Evolutionary conservation across 2,797 vertebrate genomes (phyloP).

Genomic region (Kryptopterus vitreolus): DNA sequence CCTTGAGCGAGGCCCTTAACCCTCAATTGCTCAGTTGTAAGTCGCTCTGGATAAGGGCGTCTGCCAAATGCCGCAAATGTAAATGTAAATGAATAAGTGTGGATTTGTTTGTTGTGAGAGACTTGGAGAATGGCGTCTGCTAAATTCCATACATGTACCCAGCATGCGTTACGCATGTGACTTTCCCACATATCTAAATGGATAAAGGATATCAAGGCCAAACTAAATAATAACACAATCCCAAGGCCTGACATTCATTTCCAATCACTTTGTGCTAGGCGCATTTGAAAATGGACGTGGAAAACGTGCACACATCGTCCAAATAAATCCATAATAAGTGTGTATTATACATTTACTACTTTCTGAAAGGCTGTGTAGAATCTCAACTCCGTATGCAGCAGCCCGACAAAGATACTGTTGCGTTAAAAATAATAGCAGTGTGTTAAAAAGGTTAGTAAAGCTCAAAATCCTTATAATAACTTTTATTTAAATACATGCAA

Average conservation of each 20-base stretch:
- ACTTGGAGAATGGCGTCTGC: too few relatives aligned
- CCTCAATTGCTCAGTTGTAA: too few relatives aligned
- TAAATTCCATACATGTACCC: not conserved
- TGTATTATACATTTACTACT: not conserved
- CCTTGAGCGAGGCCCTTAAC: too few relatives aligned
- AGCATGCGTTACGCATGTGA: not conserved
- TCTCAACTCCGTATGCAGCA: not conserved
- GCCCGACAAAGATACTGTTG: not conserved
- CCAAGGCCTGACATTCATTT: not conserved
- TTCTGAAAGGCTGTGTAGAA: not conserved
- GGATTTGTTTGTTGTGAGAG: too few relatives aligned
- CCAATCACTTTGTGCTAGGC: not conserved
- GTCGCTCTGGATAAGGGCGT: too few relatives aligned
- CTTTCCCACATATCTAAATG: not conserved
- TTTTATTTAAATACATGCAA: too few relatives aligned
- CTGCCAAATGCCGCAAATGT: too few relatives aligned
- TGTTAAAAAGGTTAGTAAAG: too few relatives aligned
- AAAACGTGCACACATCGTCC: not conserved
- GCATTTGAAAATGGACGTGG: not conserved
- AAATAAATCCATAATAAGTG: not conserved
- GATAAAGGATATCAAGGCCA: not conserved
- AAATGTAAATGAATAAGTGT: too few relatives aligned
- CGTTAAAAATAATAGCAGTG: too few relatives aligned
- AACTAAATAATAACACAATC: not conserved
- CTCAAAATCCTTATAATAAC: too few relatives aligned